Conservation (phyloP, 2,113 vertebrate species). For the Colistium nudipinnis region DNA sequence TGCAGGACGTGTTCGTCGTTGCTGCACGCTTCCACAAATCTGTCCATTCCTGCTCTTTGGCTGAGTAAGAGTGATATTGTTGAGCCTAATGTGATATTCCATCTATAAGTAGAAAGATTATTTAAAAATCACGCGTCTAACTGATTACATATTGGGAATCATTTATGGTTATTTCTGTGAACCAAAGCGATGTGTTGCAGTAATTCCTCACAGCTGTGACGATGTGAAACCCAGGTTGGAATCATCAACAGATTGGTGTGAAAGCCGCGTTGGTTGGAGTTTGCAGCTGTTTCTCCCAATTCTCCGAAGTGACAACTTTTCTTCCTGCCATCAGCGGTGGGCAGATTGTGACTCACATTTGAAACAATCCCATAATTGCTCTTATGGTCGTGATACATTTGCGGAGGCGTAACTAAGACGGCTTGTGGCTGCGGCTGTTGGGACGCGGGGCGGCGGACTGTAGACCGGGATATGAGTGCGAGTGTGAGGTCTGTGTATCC, state of each 20-base stretch:
- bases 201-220: constrained; percentile 8
- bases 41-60: background rate
- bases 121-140: background rate
- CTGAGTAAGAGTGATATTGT: background rate
- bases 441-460: constrained; percentile 7
- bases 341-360: constrained; percentile 41
- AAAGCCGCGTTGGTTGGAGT: constrained; percentile 27
- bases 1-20: constrained; percentile 13
- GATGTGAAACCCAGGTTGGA: constrained; percentile 22
- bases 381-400: constrained; percentile 25
- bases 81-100: background rate
- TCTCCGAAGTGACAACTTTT: constrained; percentile 6
- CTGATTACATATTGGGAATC: background rate
- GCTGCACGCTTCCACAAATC: constrained; percentile 14
- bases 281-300: constrained; percentile 50
- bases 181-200: background rate
- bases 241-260: constrained; percentile 35
- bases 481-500: constrained; percentile 29
- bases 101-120: background rate
- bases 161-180: too few species aligned
- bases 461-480: constrained; percentile 10
- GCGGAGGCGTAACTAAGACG: background rate
- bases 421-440: constrained; percentile 28
- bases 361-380: constrained; percentile 32
- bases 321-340: background rate